These are phyloP conservation scores for Allobates femoralis DNA, from an alignment of 2,797 vertebrate species.

Conservation along the genomic window DNA sequence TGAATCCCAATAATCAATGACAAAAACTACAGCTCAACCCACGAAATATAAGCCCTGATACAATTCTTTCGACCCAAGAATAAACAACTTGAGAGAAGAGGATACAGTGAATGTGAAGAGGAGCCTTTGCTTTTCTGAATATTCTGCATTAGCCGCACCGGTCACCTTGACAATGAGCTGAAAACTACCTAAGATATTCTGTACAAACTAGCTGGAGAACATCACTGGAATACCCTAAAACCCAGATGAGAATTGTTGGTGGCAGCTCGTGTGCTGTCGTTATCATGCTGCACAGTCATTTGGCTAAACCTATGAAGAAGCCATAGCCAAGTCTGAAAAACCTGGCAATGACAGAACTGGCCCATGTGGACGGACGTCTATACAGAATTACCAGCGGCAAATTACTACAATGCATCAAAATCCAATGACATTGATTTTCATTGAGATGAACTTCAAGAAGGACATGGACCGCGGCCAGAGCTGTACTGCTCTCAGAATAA, in stretches of 20 bases:
- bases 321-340: not conserved
- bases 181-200: no score
- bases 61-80: no score
- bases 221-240: not conserved
- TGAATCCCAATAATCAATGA: no score
- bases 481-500: not conserved
- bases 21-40: no score
- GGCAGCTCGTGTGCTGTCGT: not conserved
- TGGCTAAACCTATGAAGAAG: not conserved
- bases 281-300: not conserved
- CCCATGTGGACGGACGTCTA: not conserved
- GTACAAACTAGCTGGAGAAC: not conserved
- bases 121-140: no score
- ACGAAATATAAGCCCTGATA: no score
- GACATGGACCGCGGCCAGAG: not conserved
- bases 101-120: no score
- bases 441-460: conserved; percentile 4
- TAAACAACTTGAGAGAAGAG: no score
- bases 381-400: not conserved
- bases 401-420: not conserved
- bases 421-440: not conserved
- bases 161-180: no score
- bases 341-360: not conserved
- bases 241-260: not conserved
- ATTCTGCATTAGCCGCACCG: no score